Evolutionary conservation across 2,888 invertebrate genomes (phyloP), one percentile per base, ranked within the genome.

Genomic region (Pheosia tremula): DNA sequence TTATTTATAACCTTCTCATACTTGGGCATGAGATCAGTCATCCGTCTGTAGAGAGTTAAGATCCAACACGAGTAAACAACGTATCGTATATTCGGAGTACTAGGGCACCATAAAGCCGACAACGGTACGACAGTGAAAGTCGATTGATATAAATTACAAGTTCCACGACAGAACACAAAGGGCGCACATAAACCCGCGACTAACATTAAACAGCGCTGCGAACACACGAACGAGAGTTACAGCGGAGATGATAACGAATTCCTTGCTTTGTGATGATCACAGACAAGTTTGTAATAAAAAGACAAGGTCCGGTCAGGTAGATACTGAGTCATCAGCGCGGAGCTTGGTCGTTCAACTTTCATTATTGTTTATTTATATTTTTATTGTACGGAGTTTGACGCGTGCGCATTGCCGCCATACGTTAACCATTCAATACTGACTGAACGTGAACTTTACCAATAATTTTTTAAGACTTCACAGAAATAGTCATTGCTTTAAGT

Each of bases 301-400:
- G 75, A 78, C 77, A 74, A 72, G 81, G 81, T 72, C 78, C 79
- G 78, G 85, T 85, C 90, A 90, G 91, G 91, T 91, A 89, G 81
- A 82, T 81, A 81, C 85, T 91, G 90, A 91, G 83, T 91, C 90
- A 91, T 85, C 85, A 86, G 74, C 73, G 74, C 74, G 73, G 66
- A 57, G 67, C 74, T 74, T 89, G 91, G 91, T 88, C 91, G 86
- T 91, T 91, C 91, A 92, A 91, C 91, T 89, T 89, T 80, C 85
- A 80, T 87, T 86, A 88, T 87, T 87, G 85, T 89, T 90, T 88
- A 86, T 89, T 88, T 87, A 84, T 88, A 77, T 87, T 86, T 86
- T 89, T 87, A 86, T 83, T 84, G 82, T 81, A 75, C 69, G 78
- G 66, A 67, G 62, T 67, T 80, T 84, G 86, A 86, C 86, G 86